phyloP scores from a whole-genome alignment of 2,888 invertebrate species.

The Oasisia sp. region DNA sequence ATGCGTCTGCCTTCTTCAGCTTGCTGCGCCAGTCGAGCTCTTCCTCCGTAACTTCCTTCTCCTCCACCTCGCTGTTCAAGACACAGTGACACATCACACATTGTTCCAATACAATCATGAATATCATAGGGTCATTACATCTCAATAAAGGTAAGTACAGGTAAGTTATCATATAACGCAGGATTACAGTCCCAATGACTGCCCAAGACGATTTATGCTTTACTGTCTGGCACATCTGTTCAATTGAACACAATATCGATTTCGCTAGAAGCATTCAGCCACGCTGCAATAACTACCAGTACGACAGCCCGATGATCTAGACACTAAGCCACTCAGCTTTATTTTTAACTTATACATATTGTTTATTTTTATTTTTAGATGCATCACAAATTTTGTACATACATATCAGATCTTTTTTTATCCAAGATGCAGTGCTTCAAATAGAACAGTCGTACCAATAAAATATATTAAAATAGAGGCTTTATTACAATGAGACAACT shows the following conservation, averaged over 20 bases:
- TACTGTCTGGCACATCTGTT: no score
- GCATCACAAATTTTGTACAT: not conserved
- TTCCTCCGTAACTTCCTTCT: conserved; percentile 42
- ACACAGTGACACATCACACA: not conserved
- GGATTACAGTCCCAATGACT: no score
- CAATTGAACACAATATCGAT: no score
- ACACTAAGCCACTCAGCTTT: no score
- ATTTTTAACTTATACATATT: not conserved
- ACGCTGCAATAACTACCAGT: no score
- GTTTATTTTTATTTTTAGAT: not conserved
- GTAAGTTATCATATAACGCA: no score
- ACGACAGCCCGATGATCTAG: no score
- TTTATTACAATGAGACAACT: not conserved
- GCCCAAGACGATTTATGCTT: no score
- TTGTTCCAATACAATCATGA: not conserved
- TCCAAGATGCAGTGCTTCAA: not conserved
- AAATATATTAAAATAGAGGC: not conserved
- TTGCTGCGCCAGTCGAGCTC: conserved; percentile 45
- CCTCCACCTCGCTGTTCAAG: conserved; percentile 25
- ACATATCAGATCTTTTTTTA: no score
- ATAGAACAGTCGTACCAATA: not conserved
- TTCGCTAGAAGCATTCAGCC: no score
- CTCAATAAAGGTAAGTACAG: not conserved
- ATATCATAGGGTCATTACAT: not conserved
- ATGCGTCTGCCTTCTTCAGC: conserved; percentile 40